phyloP scores from a whole-genome alignment of 2,113 vertebrate genomes.

The Atrichornis clamosus region DNA sequence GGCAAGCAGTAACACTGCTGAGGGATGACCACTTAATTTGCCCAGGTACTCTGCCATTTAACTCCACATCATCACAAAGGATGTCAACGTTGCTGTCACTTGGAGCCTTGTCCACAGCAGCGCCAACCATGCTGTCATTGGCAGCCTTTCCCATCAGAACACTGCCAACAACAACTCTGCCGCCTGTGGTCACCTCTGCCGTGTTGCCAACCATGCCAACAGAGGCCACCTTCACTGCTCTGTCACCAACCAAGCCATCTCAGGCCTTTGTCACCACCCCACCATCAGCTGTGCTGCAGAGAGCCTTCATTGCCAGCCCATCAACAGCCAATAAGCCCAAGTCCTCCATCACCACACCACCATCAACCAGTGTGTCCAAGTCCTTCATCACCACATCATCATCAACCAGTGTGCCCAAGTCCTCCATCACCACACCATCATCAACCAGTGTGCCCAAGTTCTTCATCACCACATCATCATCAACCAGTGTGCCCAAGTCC shows the following conservation, averaged over 20 bases:
- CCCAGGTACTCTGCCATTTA: not conserved
- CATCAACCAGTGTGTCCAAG: rapidly evolving
- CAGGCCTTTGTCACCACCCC: not conserved
- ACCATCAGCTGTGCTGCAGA: not conserved
- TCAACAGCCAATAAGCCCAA: rapidly evolving
- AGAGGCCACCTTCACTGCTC: not conserved
- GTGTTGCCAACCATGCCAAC: rapidly evolving
- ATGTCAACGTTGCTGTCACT: not conserved
- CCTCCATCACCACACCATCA: not conserved
- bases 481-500: rapidly evolving
- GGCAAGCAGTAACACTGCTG: slow-evolving; percentile 39
- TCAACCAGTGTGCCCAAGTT: rapidly evolving
- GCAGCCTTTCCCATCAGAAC: not conserved
- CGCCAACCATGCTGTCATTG: not conserved
- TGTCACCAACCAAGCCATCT: rapidly evolving
- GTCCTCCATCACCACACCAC: not conserved
- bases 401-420: rapidly evolving
- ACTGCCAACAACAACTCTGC: not conserved
- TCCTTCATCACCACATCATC: rapidly evolving
- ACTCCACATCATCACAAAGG: not conserved
- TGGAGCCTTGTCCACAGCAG: not conserved
- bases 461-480: rapidly evolving
- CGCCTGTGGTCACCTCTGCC: not conserved
- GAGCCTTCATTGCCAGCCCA: not conserved
- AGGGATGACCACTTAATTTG: slow-evolving; percentile 69